phyloP scores from a whole-genome alignment of 2,888 invertebrate genomes.

The Chrysina gloriosa region DNA sequence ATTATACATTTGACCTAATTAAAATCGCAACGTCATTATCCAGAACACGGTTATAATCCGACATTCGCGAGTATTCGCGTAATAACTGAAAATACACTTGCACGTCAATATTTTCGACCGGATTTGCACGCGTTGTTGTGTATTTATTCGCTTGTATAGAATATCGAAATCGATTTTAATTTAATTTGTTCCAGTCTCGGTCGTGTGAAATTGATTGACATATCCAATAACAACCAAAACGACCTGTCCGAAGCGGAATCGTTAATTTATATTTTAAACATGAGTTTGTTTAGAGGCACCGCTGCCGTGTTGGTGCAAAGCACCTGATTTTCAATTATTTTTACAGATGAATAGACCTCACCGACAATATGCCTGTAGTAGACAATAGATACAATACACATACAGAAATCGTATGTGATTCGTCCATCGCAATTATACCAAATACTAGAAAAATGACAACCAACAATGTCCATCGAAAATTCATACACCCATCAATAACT shows the following conservation, averaged over 20 bases:
- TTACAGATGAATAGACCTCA: slow-evolving; percentile 5
- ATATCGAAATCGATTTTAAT: slow-evolving; percentile 33
- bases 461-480: not conserved
- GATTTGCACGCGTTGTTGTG: not conserved
- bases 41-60: not conserved
- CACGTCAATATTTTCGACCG: not conserved
- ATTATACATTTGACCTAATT: slow-evolving; percentile 10
- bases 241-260: slow-evolving; percentile 9
- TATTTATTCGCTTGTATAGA: slow-evolving; percentile 25
- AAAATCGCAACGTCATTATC: slow-evolving; percentile 12
- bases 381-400: slow-evolving; percentile 1
- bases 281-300: slow-evolving; percentile 6
- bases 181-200: slow-evolving; percentile 27
- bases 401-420: not conserved
- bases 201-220: slow-evolving; percentile 28
- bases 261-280: slow-evolving; percentile 30
- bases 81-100: not conserved
- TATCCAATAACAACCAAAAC: slow-evolving; percentile 23
- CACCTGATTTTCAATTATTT: slow-evolving; percentile 31
- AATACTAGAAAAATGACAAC: not conserved
- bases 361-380: slow-evolving; percentile 1
- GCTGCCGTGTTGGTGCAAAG: not conserved
- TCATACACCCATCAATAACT: not conserved
- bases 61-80: not conserved
- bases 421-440: not conserved